Conservation (phyloP, 2,113 vertebrate species). For the Cyanistes caeruleus region DNA sequence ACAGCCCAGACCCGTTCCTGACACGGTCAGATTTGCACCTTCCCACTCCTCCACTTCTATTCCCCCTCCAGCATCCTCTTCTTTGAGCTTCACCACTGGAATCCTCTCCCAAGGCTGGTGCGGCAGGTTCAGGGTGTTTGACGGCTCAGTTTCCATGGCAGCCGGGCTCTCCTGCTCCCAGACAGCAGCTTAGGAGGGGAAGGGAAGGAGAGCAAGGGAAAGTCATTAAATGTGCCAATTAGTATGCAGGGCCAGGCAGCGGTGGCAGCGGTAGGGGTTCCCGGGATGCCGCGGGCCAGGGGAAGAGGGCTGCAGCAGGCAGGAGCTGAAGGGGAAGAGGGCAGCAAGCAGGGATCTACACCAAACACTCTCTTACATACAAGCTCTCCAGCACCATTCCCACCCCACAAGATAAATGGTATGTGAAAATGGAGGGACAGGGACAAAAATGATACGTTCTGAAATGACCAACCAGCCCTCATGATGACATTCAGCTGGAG, state of each 20-base stretch:
- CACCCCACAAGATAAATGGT: neutral
- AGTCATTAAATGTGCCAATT: slow-evolving; percentile 89
- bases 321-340: neutral
- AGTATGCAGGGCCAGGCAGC: slow-evolving; percentile 81
- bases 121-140: slow-evolving; percentile 62
- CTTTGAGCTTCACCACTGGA: slow-evolving; percentile 67
- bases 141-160: slow-evolving; percentile 87
- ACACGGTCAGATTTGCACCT: neutral
- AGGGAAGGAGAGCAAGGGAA: slow-evolving; percentile 67
- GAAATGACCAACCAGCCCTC: neutral
- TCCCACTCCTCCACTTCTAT: neutral
- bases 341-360: neutral
- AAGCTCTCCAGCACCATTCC: neutral
- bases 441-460: neutral
- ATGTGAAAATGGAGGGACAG: neutral
- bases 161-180: slow-evolving; percentile 75
- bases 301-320: neutral
- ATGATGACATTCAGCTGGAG: neutral
- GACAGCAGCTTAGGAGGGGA: slow-evolving; percentile 71
- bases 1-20: rapidly evolving
- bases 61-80: neutral
- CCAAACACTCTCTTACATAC: rapidly evolving
- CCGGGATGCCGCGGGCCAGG: neutral
- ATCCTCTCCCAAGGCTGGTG: slow-evolving; percentile 63
- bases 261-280: neutral